These are phyloP conservation scores for Mobula hypostoma DNA, from an alignment of 2,113 vertebrate species.

Conservation along the genomic window DNA sequence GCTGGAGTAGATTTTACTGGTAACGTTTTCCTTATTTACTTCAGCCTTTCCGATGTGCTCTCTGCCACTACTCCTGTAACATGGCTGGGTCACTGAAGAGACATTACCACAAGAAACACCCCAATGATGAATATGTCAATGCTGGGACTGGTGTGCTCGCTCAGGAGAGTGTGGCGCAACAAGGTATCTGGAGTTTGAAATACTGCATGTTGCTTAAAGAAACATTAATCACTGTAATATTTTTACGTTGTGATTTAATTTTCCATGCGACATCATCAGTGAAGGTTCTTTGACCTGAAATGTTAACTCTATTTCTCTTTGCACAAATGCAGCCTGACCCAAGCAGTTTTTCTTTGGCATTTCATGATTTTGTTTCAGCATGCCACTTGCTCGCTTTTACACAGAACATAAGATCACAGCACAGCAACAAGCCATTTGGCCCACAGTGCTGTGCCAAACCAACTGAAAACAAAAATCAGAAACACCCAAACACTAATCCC, in stretches of 20 bases:
- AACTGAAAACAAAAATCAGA: too few species aligned
- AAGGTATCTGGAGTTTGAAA: slow-evolving; percentile 59
- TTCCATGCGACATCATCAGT: background rate
- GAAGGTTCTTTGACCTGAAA: too few species aligned
- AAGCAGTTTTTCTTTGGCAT: too few species aligned
- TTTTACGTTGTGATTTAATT: background rate
- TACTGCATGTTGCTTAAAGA: background rate
- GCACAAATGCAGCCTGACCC: too few species aligned
- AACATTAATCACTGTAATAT: background rate
- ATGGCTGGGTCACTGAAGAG: slow-evolving; percentile 85
- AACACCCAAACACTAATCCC: too few species aligned
- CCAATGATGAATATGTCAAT: slow-evolving; percentile 76
- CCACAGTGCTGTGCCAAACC: too few species aligned
- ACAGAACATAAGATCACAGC: too few species aligned
- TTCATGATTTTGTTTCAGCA: too few species aligned
- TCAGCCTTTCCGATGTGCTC: slow-evolving; percentile 88
- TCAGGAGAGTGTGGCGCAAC: slow-evolving; percentile 69
- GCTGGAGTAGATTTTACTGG: background rate
- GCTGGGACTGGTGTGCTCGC: slow-evolving; percentile 66
- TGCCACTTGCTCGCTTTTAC: background rate
- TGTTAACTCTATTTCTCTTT: too few species aligned
- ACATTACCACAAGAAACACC: slow-evolving; percentile 93
- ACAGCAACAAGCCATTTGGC: too few species aligned
- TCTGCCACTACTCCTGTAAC: slow-evolving; percentile 94
- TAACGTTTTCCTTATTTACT: slow-evolving; percentile 15